These are phyloP conservation scores for Anthoscopus minutus DNA, from an alignment of 2,113 vertebrate genomes.

Conservation along the genomic window DNA sequence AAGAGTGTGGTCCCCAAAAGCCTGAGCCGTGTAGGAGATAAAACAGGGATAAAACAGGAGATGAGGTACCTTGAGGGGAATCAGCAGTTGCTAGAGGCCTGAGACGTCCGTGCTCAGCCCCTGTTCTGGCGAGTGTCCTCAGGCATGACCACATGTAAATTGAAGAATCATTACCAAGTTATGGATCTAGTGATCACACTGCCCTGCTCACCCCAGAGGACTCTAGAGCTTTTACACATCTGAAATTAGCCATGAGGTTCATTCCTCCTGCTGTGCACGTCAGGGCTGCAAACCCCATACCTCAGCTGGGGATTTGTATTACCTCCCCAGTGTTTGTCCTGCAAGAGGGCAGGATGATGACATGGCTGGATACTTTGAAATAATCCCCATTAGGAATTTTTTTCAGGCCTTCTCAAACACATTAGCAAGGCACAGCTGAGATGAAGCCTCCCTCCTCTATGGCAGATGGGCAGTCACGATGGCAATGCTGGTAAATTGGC, in stretches of 20 bases:
- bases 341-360: not conserved
- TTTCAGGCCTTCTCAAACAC: not conserved
- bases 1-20: not conserved
- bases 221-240: not conserved
- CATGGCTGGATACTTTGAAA: not conserved
- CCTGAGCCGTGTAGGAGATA: not conserved
- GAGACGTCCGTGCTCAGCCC: rapidly evolving
- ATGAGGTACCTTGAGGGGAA: not conserved
- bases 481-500: not conserved
- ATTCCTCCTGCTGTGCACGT: rapidly evolving
- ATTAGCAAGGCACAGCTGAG: not conserved
- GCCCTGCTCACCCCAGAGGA: not conserved
- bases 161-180: not conserved
- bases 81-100: not conserved
- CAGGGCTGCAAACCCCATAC: not conserved
- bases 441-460: not conserved
- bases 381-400: not conserved
- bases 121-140: not conserved
- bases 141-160: not conserved
- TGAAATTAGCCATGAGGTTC: not conserved
- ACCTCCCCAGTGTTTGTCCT: not conserved
- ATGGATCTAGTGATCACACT: not conserved
- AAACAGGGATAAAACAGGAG: not conserved
- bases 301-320: not conserved
- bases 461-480: rapidly evolving